Conservation (phyloP, 2,888 invertebrate genomes). For the Yponomeuta cagnagella region DNA sequence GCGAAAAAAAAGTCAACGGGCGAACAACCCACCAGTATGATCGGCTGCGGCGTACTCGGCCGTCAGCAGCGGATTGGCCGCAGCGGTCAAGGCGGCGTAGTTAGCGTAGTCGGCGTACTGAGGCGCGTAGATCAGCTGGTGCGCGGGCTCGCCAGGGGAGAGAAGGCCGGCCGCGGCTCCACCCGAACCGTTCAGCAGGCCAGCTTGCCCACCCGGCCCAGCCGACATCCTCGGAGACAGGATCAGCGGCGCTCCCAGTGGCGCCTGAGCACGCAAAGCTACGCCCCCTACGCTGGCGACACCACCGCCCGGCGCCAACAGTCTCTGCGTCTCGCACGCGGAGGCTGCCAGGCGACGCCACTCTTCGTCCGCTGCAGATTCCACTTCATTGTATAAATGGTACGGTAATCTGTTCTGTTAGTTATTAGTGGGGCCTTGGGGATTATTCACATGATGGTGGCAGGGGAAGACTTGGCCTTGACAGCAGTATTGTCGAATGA, state of each 20-base stretch:
- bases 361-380: conserved; percentile 85
- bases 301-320: conserved; percentile 75
- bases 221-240: conserved; percentile 93
- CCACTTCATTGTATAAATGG: conserved; percentile 65
- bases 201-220: conserved; percentile 84
- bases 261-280: conserved; percentile 80
- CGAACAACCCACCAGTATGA: conserved; percentile 93
- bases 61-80: conserved; percentile 86
- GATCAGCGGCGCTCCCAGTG: conserved; percentile 93
- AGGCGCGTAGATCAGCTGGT: conserved; percentile 90
- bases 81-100: conserved; percentile 88
- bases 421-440: conserved; percentile 15
- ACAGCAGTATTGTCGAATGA: too few relatives aligned
- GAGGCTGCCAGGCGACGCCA: conserved; percentile 90
- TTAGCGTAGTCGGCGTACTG: conserved; percentile 93
- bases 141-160: conserved; percentile 80
- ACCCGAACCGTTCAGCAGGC: conserved; percentile 74
- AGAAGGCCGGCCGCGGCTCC: conserved; percentile 61
- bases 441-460: neutral
- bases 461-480: too few relatives aligned
- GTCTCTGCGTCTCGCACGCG: conserved; percentile 85
- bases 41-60: conserved; percentile 88
- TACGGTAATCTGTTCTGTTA: conserved; percentile 25
- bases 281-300: conserved; percentile 53
- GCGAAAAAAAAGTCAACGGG: conserved; percentile 52